These are phyloP conservation scores for Spatulosminthurus flaviceps DNA, from an alignment of 2,888 invertebrate genomes.

Conservation along the genomic window DNA sequence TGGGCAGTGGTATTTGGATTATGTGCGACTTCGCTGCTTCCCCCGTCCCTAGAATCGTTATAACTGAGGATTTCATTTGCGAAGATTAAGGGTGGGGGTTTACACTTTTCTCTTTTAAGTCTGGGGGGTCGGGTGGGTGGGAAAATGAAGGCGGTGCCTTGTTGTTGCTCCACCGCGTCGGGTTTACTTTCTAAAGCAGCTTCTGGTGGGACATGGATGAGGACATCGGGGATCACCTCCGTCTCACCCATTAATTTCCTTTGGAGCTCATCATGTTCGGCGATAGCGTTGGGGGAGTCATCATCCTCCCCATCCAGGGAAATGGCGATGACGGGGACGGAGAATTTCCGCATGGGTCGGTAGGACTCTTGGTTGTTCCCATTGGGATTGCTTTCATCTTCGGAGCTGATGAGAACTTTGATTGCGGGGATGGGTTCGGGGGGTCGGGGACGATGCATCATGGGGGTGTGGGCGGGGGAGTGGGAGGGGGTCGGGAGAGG, in stretches of 20 bases:
- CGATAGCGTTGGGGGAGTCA: constrained; percentile 66
- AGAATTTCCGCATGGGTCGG: constrained; percentile 22
- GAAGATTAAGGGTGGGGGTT: constrained; percentile 64
- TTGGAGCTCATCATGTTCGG: constrained; percentile 54
- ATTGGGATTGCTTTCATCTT: constrained; percentile 54
- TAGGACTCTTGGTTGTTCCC: neutral
- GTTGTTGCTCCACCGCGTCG: constrained; percentile 34
- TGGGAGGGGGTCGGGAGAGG: constrained; percentile 74
- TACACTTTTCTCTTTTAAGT: constrained; percentile 54
- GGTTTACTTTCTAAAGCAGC: constrained; percentile 56
- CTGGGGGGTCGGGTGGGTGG: constrained; percentile 37
- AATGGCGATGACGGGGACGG: constrained; percentile 63
- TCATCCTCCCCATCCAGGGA: constrained; percentile 66
- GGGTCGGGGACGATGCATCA: constrained; percentile 67
- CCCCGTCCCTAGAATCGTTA: constrained; percentile 41
- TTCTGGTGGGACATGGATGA: constrained; percentile 63
- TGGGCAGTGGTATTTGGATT: too few species aligned
- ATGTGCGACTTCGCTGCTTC: too few species aligned
- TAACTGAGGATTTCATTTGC: constrained; percentile 61
- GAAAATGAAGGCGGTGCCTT: constrained; percentile 37
- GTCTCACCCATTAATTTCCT: constrained; percentile 67
- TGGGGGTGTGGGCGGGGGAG: constrained; percentile 74
- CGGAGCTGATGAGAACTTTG: constrained; percentile 58
- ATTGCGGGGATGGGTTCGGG: constrained; percentile 55
- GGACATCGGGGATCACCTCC: constrained; percentile 62